Percentiles rank a stretch among this genome's conserved stretches.
These are phyloP conservation scores for Lordiphosa mommai DNA, from an alignment of 1,140 invertebrate genomes.

Conservation along the genomic window DNA sequence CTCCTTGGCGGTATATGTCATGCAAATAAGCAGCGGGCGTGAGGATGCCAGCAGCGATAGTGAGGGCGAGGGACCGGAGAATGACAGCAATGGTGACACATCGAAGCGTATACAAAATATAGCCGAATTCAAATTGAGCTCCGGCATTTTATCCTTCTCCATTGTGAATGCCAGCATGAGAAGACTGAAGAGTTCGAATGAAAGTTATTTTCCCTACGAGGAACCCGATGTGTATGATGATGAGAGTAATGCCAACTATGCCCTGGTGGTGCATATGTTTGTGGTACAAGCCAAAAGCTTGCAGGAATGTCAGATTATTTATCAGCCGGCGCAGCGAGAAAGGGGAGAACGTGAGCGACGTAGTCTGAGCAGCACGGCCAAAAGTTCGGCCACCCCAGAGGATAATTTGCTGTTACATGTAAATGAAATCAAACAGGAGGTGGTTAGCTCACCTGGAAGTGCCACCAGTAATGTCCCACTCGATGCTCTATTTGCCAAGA, in stretches of 20 bases:
- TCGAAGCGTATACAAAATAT: constrained; percentile 82
- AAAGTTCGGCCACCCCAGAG: constrained; percentile 47
- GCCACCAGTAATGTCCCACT: constrained; percentile 30
- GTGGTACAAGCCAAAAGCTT: constrained; percentile 93
- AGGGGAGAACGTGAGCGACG: constrained; percentile 44
- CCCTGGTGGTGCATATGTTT: constrained; percentile 87
- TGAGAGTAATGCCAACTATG: constrained; percentile 65
- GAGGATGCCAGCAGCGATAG: constrained; percentile 21
- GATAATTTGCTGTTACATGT: constrained; percentile 16
- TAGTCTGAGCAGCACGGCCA: constrained; percentile 38
- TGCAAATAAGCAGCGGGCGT: constrained; percentile 83
- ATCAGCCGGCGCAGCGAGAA: constrained; percentile 81
- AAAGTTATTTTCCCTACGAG: constrained; percentile 77
- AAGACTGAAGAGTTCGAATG: constrained; percentile 80
- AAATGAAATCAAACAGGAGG: constrained; percentile 42
- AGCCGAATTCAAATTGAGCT: constrained; percentile 90
- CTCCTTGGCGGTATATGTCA: constrained; percentile 87
- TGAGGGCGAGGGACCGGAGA: constrained; percentile 34
- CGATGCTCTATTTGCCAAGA: constrained; percentile 47
- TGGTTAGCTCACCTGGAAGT: constrained; percentile 39
- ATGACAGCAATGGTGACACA: constrained; percentile 10
- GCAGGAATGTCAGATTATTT: constrained; percentile 91
- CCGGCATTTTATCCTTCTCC: constrained; percentile 91
- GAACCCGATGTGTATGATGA: constrained; percentile 80
- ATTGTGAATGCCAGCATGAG: constrained; percentile 87